A percentile compares a stretch with the other conserved stretches of the same genome.
Evolutionary conservation across 2,113 vertebrate genomes (phyloP).

Genomic region (Stegastes partitus): DNA sequence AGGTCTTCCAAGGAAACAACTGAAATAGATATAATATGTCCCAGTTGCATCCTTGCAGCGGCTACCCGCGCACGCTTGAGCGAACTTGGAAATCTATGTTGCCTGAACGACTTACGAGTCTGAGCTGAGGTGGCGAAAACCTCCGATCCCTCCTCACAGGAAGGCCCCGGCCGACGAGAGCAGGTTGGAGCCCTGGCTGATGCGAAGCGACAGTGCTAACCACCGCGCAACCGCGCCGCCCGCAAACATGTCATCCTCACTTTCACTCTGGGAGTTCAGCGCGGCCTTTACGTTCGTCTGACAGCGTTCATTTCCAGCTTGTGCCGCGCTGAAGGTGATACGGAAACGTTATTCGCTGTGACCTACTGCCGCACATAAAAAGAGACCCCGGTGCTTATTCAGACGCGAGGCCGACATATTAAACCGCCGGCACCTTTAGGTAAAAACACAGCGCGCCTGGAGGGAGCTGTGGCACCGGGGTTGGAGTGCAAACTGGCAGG

Average conservation of each 20-base stretch:
- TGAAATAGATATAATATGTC: too few species aligned
- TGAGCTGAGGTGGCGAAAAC: too few species aligned
- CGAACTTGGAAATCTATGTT: too few species aligned
- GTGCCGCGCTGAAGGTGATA: conserved; percentile 11
- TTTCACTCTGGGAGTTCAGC: neutral
- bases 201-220: too few species aligned
- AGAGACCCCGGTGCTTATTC: neutral
- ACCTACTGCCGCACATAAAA: neutral
- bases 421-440: neutral
- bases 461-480: neutral
- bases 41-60: too few species aligned
- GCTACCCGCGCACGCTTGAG: too few species aligned
- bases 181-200: too few species aligned
- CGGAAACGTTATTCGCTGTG: neutral
- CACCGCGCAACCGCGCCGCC: too few species aligned
- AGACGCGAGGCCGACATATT: neutral
- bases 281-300: neutral
- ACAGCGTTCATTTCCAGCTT: neutral
- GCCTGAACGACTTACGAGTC: too few species aligned
- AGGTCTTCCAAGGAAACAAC: too few species aligned
- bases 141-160: too few species aligned
- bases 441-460: neutral
- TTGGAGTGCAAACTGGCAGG: neutral
- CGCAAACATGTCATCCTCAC: neutral
- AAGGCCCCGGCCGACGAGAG: too few species aligned